These are phyloP conservation scores for Anodontia alba DNA, from an alignment of 2,888 invertebrate genomes.

Conservation along the genomic window DNA sequence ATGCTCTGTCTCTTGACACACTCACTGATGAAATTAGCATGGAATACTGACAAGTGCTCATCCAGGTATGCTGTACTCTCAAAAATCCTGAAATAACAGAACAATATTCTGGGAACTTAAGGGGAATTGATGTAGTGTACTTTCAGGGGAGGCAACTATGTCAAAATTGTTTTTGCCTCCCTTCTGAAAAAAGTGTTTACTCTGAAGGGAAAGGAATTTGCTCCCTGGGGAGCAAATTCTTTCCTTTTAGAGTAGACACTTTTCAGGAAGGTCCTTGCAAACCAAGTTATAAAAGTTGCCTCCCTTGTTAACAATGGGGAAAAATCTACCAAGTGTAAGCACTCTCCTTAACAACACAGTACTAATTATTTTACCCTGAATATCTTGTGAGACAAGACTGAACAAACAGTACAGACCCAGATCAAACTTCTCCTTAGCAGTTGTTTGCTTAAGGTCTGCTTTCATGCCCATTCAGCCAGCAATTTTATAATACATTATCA, in stretches of 20 bases:
- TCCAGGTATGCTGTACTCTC: conserved; percentile 65
- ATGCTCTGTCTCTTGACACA: conserved; percentile 55
- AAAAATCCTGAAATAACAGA: conserved; percentile 66
- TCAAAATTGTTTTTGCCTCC: too few relatives aligned
- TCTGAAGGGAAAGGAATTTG: too few relatives aligned
- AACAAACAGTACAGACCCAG: neutral
- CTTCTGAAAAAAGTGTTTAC: too few relatives aligned
- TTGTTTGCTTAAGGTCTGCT: too few relatives aligned
- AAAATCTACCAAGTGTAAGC: neutral
- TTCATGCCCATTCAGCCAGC: too few relatives aligned
- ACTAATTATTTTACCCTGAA: neutral
- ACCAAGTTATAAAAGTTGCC: neutral
- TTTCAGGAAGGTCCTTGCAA: neutral
- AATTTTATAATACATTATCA: too few relatives aligned
- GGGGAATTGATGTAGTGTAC: neutral
- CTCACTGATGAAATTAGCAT: conserved; percentile 69
- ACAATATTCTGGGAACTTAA: neutral
- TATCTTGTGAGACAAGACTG: neutral
- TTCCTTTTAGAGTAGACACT: too few relatives aligned
- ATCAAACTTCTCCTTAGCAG: too few relatives aligned
- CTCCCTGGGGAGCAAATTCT: too few relatives aligned
- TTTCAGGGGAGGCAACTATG: too few relatives aligned
- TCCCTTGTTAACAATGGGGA: too few relatives aligned
- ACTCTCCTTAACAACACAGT: neutral
- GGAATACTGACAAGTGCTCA: conserved; percentile 73